These are phyloP conservation scores for Adela reaumurella DNA, from an alignment of 2,888 invertebrate genomes.

Conservation along the genomic window DNA sequence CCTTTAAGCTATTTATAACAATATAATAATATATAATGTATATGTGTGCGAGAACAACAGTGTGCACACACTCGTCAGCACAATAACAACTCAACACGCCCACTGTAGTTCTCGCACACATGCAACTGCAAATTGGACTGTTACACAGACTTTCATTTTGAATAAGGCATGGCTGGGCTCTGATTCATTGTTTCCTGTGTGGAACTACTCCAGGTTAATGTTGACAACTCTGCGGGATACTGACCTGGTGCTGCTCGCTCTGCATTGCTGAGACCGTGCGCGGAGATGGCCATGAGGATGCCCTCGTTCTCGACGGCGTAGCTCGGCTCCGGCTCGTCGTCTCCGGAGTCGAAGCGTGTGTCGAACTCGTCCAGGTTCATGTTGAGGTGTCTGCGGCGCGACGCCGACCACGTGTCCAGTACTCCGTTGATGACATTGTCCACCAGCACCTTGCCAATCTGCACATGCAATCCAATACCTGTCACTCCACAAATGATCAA, in stretches of 20 bases:
- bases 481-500: too few species aligned
- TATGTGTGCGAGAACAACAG: too few species aligned
- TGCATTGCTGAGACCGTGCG: slow-evolving; percentile 61
- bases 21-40: too few species aligned
- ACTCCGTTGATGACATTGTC: slow-evolving; percentile 68
- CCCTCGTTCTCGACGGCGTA: slow-evolving; percentile 67
- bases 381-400: slow-evolving; percentile 23
- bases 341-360: too few species aligned
- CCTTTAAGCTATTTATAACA: too few species aligned
- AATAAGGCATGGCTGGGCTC: too few species aligned
- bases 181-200: slow-evolving; percentile 9
- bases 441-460: slow-evolving; percentile 60
- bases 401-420: slow-evolving; percentile 58
- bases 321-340: slow-evolving; percentile 47
- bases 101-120: too few species aligned
- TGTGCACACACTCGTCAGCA: too few species aligned
- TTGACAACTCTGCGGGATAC: slow-evolving; percentile 4
- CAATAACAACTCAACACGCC: too few species aligned
- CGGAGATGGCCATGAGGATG: slow-evolving; percentile 70
- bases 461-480: slow-evolving; percentile 11
- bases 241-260: slow-evolving; percentile 15
- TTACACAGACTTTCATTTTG: too few species aligned
- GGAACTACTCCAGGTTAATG: slow-evolving; percentile 4
- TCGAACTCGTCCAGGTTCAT: slow-evolving; percentile 53
- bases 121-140: too few species aligned